Base-by-base conservation (phyloP, 2,113 vertebrate genomes). In the Zosterops hypoxanthus region DNA sequence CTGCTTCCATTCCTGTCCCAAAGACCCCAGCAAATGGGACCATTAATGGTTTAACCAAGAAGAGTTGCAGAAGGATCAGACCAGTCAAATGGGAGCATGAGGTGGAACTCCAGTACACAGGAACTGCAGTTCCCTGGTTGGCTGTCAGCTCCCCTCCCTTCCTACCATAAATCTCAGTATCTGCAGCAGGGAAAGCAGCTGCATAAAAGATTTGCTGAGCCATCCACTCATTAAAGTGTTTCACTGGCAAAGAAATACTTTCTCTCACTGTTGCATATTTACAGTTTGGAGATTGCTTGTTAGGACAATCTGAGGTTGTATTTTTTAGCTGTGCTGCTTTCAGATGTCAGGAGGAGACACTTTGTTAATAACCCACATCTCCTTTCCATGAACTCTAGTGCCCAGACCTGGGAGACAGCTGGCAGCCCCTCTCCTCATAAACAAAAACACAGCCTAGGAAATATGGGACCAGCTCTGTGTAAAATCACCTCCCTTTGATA, bases 221-320 rank as follows among this genome's bases (percentile, higher is more conserved):
- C 89, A 95, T 96, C 82, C 73, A 69, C 93, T 97, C 95, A 88
- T 94, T 94, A 91, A 89, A 95, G 79, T 86, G 79, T 94, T 95
- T 94, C 95, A 85, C 60, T 87, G 71, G 82, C 89, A 92, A 96
- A 90, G 49, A 90, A 92, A 87, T 85, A 85, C 73, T 92, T 94
- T 89, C 69, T 82, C 79, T 79, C 68, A 21, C 87, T 92, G 77
- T 85, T 95, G 87, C 80, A 82, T 97, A 92, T 97, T 95, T 97
- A 90, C 88, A 93, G 52, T 97, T 92, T 92, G 88, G 92, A 86
- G 77, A 88, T 92, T 65, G 85, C 89, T 96, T 87, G 88, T 96
- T 92, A 93, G 82, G 91, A 85, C 84, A 83, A 79, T 68, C 55
- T 29, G 79, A 92, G 61, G 82, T 87, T 89, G 89, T 92, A 86